Evolutionary conservation across 2,888 invertebrate species (phyloP), one percentile per base, ranked within the genome.

Genomic region (Epirrhoe alternata): DNA sequence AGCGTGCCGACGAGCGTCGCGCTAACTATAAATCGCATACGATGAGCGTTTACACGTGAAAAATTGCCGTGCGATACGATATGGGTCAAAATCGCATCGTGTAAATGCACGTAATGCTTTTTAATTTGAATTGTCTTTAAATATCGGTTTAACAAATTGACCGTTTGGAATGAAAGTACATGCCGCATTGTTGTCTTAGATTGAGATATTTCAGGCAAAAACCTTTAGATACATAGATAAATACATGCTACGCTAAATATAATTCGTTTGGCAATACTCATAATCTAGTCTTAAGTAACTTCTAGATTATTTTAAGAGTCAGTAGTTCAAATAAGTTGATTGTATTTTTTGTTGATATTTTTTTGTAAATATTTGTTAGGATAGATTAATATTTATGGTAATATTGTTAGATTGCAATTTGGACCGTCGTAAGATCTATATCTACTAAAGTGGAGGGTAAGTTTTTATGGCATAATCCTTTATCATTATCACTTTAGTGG

Each of bases 241-340:
- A 61, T 56, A 65, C 31, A 53, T 17, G 51, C 33, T 62, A 66
- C 50, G 30, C 66, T 69, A 55, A 42, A 54, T 64, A 57, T 74
- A 71, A 73, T 61, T 69, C 61, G 63, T 66, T 66, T 69, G 64
- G 66, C 69, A 69, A 66, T 69, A 66, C 66, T 66, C 66, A 66
- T 55, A 56, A 67, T 64, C 64, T 68, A 68, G 54, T 61, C 61
- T 55, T 63, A 60, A 61, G 58, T 59, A 42, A 59, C 24, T 31
- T n/a, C n/a, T 56, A 57, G 56, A 61, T 61, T 42, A 60, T 52
- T 51, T 47, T 12, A 52, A 12, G 42, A 56, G 33, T 63, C 45
- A 30, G 52, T 64, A 57, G 52, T 61, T 8, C 12, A 17, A 42
- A 24, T 52, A 61, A 49, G 64, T 55, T 60, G 47, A 45, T 50